A percentile compares a stretch with the other conserved stretches of the same genome.
Evolutionary conservation across 2,797 vertebrate species (phyloP).

Genomic region (Heteromormyrus szaboi): DNA sequence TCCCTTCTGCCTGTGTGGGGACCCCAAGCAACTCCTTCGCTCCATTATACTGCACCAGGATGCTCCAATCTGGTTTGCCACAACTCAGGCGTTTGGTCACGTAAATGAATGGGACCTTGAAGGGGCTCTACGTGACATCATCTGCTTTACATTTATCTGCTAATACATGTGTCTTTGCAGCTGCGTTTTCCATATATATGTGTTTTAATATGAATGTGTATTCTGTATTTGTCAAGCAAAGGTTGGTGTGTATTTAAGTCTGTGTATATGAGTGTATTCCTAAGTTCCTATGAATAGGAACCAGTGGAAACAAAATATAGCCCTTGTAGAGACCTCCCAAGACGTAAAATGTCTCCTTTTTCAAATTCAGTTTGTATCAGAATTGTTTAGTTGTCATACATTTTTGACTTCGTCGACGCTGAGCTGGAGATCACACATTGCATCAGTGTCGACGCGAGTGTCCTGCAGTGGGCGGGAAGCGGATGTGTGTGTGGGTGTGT

Average conservation of each 20-base stretch:
- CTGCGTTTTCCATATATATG: background rate
- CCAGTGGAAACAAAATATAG: background rate
- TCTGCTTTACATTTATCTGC: background rate
- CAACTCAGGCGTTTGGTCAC: background rate
- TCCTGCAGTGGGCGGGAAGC: background rate
- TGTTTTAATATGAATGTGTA: background rate
- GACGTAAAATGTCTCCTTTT: background rate
- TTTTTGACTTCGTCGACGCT: background rate
- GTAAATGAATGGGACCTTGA: background rate
- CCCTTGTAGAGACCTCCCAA: background rate
- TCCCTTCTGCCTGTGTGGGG: background rate
- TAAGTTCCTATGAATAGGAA: background rate
- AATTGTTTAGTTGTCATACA: background rate
- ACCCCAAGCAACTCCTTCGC: background rate
- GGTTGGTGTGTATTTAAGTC: background rate
- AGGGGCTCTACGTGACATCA: background rate
- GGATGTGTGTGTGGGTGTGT: background rate
- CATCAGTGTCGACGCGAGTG: background rate
- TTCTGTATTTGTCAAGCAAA: background rate
- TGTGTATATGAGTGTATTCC: background rate
- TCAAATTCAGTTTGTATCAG: background rate
- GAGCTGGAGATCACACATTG: background rate
- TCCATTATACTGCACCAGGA: background rate
- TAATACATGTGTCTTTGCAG: background rate
- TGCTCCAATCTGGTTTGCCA: background rate